Base-by-base conservation (phyloP, 1,140 invertebrate species). In the Aradophagus sp. region DNA sequence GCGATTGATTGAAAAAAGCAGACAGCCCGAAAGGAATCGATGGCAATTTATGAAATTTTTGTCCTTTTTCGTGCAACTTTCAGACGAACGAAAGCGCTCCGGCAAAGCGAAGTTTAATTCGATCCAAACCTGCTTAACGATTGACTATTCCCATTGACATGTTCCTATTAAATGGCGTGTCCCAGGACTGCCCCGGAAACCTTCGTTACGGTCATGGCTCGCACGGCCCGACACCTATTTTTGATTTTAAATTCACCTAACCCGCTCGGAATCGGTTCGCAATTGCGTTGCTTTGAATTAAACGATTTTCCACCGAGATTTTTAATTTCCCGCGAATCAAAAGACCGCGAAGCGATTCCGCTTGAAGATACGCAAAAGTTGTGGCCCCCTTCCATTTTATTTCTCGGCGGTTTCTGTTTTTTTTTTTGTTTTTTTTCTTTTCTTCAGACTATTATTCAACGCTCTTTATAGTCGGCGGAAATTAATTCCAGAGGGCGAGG, bases 81-180 rank as follows among this genome's bases (percentile, higher is more conserved):
- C 16, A 10, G 20, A 52, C 8, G 39, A 36, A 48, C 34, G 17
- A 53, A 45, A 58, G 50, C 47, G 44, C 50, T 50, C 19, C 41
- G 23, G 48, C 34, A 53, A 63, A 63, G 58, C 59, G 58, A 58
- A 44, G 47, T 63, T 70, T 63, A 58, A 70, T 63, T 70, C 45
- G 59, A 70, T 56, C 42, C 59, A 59, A 70, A 70, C 47, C 47
- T 65, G 59, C 53, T 71, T 71, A 71, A 71, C 45, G 52, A 35
- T 71, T 71, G 59, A 65, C 67, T 47, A 41, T 48, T 59, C 53
- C 52, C 58, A 70, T 70, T 45, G 66, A 62, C 27, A 47, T 59
- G 59, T 59, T 71, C 39, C 59, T 32, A 59, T 71, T 59, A 65
- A 58, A 45, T 65, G 67, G 59, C 53, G 58, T 41, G 35, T 59